Conservation (phyloP, 2,113 vertebrate genomes). For the Nipponia nippon region DNA sequence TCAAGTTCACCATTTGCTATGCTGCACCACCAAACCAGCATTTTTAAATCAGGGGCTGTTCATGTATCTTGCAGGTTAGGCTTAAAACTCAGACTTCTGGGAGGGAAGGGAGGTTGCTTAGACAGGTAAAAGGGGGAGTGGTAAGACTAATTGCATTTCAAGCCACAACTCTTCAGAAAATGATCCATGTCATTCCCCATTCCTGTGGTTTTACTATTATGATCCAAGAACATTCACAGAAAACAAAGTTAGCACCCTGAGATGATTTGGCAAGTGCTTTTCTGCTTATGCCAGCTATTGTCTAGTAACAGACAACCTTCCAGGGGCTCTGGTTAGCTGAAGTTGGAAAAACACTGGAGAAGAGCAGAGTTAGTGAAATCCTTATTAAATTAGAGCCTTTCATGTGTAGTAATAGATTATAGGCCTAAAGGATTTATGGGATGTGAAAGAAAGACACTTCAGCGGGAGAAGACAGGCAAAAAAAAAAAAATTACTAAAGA, state of each 20-base stretch:
- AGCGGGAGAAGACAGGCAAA: neutral
- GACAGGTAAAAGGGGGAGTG: neutral
- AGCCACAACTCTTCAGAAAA: neutral
- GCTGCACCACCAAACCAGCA: neutral
- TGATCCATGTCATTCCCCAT: neutral
- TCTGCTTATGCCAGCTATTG: neutral
- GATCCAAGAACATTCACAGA: neutral
- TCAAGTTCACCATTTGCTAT: neutral
- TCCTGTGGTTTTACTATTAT: neutral
- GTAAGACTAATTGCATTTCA: neutral
- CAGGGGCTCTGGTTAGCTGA: neutral
- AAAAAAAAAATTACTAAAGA: neutral
- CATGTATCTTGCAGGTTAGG: neutral
- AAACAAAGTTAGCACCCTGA: neutral
- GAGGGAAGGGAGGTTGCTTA: neutral
- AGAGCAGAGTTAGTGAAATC: neutral
- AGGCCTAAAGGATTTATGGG: neutral
- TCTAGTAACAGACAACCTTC: neutral
- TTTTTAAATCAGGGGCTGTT: neutral
- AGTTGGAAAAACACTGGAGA: neutral
- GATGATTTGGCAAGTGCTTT: neutral
- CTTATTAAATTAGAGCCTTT: neutral
- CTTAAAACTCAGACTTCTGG: neutral
- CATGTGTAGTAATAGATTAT: neutral
- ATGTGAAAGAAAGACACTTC: neutral